These are phyloP conservation scores for Chrysolina haemoptera DNA, from an alignment of 2,888 invertebrate genomes.

Conservation along the genomic window DNA sequence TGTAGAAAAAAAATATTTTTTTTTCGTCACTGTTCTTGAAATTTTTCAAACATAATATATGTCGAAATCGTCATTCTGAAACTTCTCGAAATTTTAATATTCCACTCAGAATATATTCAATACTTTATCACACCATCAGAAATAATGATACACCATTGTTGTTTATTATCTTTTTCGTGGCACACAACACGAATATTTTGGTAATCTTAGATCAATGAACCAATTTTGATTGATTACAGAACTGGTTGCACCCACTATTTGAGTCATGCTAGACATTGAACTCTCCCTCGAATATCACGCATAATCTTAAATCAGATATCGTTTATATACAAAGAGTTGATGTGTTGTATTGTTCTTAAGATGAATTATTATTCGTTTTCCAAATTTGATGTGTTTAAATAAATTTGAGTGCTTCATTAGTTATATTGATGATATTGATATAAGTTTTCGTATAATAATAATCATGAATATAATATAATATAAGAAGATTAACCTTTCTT, in stretches of 20 bases:
- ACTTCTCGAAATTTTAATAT: background rate
- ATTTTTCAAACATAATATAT: too few relatives aligned
- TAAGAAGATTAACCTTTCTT: too few relatives aligned
- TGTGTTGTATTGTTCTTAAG: background rate
- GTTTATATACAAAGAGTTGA: background rate
- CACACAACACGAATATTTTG: constrained; percentile 20
- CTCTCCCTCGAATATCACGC: constrained; percentile 33
- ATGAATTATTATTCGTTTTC: too few relatives aligned
- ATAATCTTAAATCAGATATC: constrained; percentile 26
- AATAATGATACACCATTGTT: background rate
- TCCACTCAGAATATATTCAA: background rate
- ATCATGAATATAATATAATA: too few relatives aligned
- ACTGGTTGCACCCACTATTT: constrained; percentile 29
- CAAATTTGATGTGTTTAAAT: too few relatives aligned
- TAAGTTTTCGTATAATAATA: too few relatives aligned
- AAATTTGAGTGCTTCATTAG: background rate
- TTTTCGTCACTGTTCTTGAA: too few relatives aligned
- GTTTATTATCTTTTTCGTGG: constrained; percentile 5
- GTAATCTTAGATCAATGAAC: constrained; percentile 43
- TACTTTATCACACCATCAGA: background rate
- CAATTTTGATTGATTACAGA: constrained; percentile 28
- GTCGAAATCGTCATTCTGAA: background rate
- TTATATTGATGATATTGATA: too few relatives aligned
- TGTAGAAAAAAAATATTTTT: too few relatives aligned
- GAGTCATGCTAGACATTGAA: constrained; percentile 34